phyloP scores from a whole-genome alignment of 2,797 vertebrate species.

The Alcedo atthis region DNA sequence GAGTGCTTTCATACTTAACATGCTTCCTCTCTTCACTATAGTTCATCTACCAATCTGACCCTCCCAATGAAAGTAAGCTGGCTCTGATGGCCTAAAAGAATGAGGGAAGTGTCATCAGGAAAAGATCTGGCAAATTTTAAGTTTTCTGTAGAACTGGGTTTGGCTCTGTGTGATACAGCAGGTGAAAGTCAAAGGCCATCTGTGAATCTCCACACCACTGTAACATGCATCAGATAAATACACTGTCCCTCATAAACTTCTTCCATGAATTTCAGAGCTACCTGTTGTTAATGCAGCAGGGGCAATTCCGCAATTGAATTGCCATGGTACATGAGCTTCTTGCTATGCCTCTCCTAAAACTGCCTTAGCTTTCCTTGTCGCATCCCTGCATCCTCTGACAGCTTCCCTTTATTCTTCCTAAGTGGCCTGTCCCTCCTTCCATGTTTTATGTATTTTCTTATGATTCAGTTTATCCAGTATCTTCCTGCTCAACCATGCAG shows the following conservation, averaged over 20 bases:
- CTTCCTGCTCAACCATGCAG: too few relatives aligned
- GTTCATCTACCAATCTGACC: slow-evolving; percentile 47
- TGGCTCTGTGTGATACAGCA: neutral
- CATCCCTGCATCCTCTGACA: too few relatives aligned
- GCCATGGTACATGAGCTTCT: neutral
- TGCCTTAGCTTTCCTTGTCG: too few relatives aligned
- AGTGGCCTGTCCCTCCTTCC: too few relatives aligned
- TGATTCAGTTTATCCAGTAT: too few relatives aligned
- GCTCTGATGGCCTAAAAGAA: neutral
- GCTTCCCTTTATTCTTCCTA: too few relatives aligned
- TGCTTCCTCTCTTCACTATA: slow-evolving; percentile 42
- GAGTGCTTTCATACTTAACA: slow-evolving; percentile 58
- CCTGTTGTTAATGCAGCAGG: slow-evolving; percentile 9
- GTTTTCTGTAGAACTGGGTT: neutral
- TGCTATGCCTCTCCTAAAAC: slow-evolving; percentile 32
- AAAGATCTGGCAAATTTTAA: neutral
- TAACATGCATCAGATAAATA: slow-evolving; percentile 32
- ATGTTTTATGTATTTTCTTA: too few relatives aligned
- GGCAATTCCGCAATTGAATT: slow-evolving; percentile 59
- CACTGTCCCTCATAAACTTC: slow-evolving; percentile 34
- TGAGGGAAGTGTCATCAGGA: neutral
- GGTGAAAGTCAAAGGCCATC: slow-evolving; percentile 49
- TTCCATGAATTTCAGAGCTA: slow-evolving; percentile 1
- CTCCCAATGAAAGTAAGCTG: slow-evolving; percentile 41
- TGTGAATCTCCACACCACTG: slow-evolving; percentile 12